Evolutionary conservation across 2,797 vertebrate species (phyloP).

Genomic region (Gallinago nigripennis): DNA sequence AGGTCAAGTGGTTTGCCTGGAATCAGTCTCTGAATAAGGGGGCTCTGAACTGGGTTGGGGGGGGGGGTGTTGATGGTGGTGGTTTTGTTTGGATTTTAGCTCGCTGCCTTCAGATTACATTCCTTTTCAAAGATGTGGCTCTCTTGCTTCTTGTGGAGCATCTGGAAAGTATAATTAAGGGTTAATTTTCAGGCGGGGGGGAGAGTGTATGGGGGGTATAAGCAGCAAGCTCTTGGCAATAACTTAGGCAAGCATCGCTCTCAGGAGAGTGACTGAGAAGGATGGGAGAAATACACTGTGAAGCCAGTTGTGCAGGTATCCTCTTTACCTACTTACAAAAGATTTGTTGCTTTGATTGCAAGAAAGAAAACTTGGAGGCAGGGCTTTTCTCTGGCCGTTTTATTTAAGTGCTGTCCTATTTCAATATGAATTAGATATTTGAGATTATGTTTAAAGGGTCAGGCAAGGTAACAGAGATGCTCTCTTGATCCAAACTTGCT

Average conservation of each 20-base stretch:
- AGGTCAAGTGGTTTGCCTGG: neutral
- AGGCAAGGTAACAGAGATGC: neutral
- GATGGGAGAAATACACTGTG: slow-evolving; percentile 17
- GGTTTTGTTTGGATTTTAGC: neutral
- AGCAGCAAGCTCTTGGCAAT: neutral
- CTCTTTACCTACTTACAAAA: slow-evolving; percentile 27
- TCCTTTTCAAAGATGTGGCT: neutral
- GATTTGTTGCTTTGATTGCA: neutral
- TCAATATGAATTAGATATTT: neutral
- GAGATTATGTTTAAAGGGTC: neutral
- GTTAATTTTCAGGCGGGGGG: neutral
- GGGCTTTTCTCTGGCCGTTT: neutral
- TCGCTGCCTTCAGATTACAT: neutral
- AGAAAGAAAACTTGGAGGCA: neutral
- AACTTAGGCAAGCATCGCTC: neutral
- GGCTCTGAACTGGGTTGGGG: neutral
- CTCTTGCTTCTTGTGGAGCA: neutral
- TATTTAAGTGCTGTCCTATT: neutral
- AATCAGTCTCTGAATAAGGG: neutral
- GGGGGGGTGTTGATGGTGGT: neutral
- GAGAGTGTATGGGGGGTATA: neutral
- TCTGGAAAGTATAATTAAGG: slow-evolving; percentile 3
- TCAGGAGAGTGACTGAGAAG: slow-evolving; percentile 18
- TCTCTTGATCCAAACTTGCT: neutral
- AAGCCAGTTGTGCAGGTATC: slow-evolving; percentile 33